Evolutionary conservation across 2,888 invertebrate genomes (phyloP).

Genomic region (Epirrhoe alternata): DNA sequence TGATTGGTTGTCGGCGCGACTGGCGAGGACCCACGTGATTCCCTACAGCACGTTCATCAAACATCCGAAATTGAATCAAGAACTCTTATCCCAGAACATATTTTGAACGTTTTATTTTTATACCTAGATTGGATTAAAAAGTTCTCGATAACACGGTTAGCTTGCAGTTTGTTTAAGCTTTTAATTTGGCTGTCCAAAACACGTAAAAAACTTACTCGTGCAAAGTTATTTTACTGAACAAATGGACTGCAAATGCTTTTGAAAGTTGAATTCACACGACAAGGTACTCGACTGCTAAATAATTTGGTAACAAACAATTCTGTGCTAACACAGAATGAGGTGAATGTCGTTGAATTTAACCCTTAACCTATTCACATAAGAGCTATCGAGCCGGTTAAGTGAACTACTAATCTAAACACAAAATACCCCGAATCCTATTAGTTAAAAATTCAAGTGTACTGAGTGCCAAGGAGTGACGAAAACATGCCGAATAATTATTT

Average conservation of each 20-base stretch:
- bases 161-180: background rate
- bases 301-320: conserved; percentile 9
- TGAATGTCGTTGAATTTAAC: background rate
- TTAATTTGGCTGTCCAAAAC: conserved; percentile 6
- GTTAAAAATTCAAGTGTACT: conserved; percentile 66
- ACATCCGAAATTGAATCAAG: conserved; percentile 29
- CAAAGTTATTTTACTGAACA: conserved; percentile 9
- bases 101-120: background rate
- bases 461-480: conserved; percentile 19
- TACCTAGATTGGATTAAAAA: background rate
- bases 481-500: background rate
- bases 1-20: conserved; percentile 72
- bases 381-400: background rate
- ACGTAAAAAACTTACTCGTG: background rate
- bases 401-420: conserved; percentile 3
- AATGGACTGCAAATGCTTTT: conserved; percentile 14
- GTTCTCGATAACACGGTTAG: background rate
- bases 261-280: conserved; percentile 1
- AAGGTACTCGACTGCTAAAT: conserved; percentile 6
- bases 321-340: background rate
- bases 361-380: background rate
- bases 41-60: conserved; percentile 21
- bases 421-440: conserved; percentile 40
- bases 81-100: conserved; percentile 5
- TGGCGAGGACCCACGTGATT: conserved; percentile 28